Evolutionary conservation across 2,888 invertebrate species (phyloP), one percentile per base, ranked within the genome.

Genomic region (Agrochola lota): DNA sequence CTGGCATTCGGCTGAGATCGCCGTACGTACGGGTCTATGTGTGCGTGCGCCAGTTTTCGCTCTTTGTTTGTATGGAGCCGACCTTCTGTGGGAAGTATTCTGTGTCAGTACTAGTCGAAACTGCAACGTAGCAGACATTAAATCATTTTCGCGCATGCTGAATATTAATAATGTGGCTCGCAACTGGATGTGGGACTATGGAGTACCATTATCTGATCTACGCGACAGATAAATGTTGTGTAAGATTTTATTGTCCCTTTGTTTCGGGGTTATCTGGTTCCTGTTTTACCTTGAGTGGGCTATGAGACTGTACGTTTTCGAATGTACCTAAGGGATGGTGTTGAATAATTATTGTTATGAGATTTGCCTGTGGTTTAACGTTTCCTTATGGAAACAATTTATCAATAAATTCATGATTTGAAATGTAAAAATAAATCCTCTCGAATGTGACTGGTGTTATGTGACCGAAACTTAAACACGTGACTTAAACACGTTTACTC

Each of bases 111-210:
- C 30, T 83, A 73, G 63, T 86, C 40, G 57, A 86, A 86, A 86
- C 79, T 84, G 84, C 84, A 83, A 68, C 57, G 87, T 74, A 76
- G 87, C 68, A 62, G 85, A 88, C 84, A 80, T 85, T 94, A 93
- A 93, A 94, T 94, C 93, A 93, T 94, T 91, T 93, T 92, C 90
- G 85, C 93, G 90, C 93, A 91, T 92, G 91, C 89, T 94, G 94
- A 93, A 94, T 94, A 94, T 94, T 94, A 93, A 94, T 93, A 93
- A 92, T 91, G 89, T 84, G 90, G 90, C 81, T 82, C 84, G 66
- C 80, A 80, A 85, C 84, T 85, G 85, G 80, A 84, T 83, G 81
- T 72, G 77, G 75, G 55, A 63, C 70, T 84, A 73, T 70, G 74
- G 81, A 60, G 82, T 80, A 57, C 79, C 85, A 87, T 89, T 89